Percentiles rank a stretch among this genome's conserved stretches.
Conservation (phyloP, 2,113 vertebrate species). For the Anthoscopus minutus region DNA sequence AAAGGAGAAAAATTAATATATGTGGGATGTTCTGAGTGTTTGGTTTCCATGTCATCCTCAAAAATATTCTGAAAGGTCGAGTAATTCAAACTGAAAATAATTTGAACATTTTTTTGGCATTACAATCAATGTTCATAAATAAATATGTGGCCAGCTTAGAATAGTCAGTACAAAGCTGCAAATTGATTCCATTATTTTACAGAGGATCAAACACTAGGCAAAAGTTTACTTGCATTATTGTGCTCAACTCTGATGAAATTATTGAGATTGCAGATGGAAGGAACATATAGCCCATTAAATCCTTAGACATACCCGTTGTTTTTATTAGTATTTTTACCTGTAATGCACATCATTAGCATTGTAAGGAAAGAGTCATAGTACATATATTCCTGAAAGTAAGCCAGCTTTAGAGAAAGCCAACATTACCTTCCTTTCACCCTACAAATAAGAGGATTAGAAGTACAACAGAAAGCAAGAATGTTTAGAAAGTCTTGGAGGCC, state of each 20-base stretch:
- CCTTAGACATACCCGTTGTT: neutral
- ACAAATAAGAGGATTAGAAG: neutral
- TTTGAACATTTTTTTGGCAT: neutral
- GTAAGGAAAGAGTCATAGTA: neutral
- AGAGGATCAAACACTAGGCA: neutral
- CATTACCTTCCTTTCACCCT: neutral
- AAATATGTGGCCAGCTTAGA: neutral
- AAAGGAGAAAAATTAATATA: neutral
- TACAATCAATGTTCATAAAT: neutral
- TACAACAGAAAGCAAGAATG: neutral
- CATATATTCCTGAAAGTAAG: neutral
- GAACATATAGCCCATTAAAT: neutral
- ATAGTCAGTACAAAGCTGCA: neutral
- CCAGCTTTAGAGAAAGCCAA: neutral
- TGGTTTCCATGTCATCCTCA: neutral
- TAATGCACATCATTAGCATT: neutral
- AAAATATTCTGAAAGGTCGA: neutral
- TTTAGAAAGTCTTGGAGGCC: neutral
- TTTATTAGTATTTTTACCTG: neutral
- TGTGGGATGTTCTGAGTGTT: neutral
- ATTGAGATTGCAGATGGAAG: neutral
- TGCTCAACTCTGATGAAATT: neutral
- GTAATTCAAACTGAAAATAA: neutral
- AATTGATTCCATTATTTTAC: neutral
- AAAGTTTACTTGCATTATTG: neutral